These are phyloP conservation scores for Addax nasomaculatus DNA, from an alignment of 2,113 vertebrate species.

Conservation along the genomic window DNA sequence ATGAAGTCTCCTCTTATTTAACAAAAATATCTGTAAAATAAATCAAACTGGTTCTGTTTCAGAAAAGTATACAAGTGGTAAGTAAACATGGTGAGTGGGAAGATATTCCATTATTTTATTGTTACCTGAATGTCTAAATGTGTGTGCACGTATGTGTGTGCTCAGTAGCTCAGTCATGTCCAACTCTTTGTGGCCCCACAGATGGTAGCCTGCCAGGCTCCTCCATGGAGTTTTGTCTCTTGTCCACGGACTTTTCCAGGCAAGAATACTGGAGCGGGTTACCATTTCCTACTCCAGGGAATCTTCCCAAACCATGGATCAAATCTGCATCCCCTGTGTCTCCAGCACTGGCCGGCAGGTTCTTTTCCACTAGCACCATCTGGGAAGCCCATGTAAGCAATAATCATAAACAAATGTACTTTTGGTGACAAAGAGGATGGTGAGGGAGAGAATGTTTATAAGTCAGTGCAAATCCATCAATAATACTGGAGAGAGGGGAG, in stretches of 20 bases:
- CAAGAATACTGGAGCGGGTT: neutral
- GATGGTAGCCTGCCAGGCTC: neutral
- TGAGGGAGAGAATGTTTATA: neutral
- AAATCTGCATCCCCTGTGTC: neutral
- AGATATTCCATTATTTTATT: neutral
- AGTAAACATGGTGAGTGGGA: neutral
- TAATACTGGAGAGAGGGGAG: neutral
- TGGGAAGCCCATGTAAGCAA: neutral
- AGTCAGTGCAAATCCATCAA: neutral
- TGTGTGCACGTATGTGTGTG: neutral
- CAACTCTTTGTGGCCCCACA: neutral
- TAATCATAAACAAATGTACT: neutral
- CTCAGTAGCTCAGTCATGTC: neutral
- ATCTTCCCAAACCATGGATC: neutral
- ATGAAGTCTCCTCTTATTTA: neutral
- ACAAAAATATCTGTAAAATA: neutral
- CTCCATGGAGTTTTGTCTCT: neutral
- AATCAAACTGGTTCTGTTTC: neutral
- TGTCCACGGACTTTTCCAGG: neutral
- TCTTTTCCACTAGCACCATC: neutral
- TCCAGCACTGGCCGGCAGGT: rapidly evolving
- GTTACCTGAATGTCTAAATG: neutral
- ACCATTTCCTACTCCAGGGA: neutral
- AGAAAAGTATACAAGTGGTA: neutral
- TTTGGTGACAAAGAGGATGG: neutral